Evolutionary conservation across 2,113 vertebrate species (phyloP).

Genomic region (Phycodurus eques): DNA sequence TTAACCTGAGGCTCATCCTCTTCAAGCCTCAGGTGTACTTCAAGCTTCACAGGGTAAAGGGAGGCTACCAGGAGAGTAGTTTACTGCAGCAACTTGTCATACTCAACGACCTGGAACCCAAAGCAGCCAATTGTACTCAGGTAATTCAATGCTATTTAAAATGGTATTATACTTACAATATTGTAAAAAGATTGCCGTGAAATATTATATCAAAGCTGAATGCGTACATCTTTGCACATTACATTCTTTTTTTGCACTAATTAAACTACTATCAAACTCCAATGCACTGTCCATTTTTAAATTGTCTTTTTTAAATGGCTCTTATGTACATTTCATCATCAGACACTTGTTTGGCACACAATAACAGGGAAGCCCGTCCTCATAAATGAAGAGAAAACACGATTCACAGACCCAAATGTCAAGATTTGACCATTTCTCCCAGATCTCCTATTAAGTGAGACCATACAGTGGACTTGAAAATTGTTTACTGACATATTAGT

Average conservation of each 20-base stretch:
- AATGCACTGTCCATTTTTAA: too few relatives aligned
- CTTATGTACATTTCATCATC: slow-evolving; percentile 42
- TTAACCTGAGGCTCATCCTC: slow-evolving; percentile 93
- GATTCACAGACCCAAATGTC: slow-evolving; percentile 94
- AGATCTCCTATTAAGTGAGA: slow-evolving; percentile 48
- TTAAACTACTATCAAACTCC: too few relatives aligned
- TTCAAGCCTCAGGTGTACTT: slow-evolving; percentile 96
- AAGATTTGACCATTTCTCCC: slow-evolving; percentile 82
- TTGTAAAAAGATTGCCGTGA: too few relatives aligned
- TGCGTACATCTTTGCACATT: too few relatives aligned
- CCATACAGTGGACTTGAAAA: neutral
- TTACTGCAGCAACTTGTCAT: slow-evolving; percentile 94
- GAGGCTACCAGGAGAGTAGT: slow-evolving; percentile 97
- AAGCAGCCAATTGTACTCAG: slow-evolving; percentile 99
- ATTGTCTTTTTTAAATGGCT: too few relatives aligned
- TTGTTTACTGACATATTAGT: too few relatives aligned
- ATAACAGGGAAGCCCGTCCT: slow-evolving; percentile 97
- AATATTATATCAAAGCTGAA: too few relatives aligned
- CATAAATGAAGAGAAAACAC: slow-evolving; percentile 96
- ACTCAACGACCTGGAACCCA: slow-evolving; percentile 92
- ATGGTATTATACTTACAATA: too few relatives aligned
- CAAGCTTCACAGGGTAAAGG: slow-evolving; percentile 94
- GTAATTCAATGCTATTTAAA: slow-evolving; percentile 69
- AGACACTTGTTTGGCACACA: slow-evolving; percentile 99
- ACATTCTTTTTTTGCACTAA: too few relatives aligned